These are phyloP conservation scores for Lynx canadensis DNA, from an alignment of 2,113 vertebrate species.

Conservation along the genomic window DNA sequence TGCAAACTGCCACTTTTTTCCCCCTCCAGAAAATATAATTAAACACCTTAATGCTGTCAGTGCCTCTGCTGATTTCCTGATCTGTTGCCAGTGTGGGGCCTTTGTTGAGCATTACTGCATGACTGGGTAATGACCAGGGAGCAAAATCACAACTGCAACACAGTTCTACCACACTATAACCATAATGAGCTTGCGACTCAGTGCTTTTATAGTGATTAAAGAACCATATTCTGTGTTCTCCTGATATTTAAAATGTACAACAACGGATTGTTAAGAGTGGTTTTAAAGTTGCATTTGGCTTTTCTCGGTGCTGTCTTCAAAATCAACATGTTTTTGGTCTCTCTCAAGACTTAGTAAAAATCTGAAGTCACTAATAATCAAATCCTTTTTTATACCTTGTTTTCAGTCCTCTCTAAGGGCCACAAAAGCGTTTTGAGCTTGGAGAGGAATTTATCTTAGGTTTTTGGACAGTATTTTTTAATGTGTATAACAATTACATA, in stretches of 20 bases:
- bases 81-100: background rate
- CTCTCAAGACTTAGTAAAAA: slow-evolving; percentile 8
- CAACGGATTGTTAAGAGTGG: background rate
- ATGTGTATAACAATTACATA: background rate
- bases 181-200: background rate
- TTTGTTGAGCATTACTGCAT: background rate
- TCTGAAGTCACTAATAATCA: background rate
- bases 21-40: slow-evolving; percentile 60
- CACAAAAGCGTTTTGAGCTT: background rate
- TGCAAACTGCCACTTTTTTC: background rate
- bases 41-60: slow-evolving; percentile 34
- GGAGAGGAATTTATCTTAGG: background rate
- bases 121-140: background rate
- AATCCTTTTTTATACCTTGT: background rate
- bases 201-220: background rate
- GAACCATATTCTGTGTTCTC: background rate
- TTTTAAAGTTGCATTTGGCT: slow-evolving; percentile 17
- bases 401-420: background rate
- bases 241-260: background rate
- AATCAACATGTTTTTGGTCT: slow-evolving; percentile 9
- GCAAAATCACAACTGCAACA: background rate
- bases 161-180: background rate
- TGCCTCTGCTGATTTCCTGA: background rate
- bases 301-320: slow-evolving; percentile 16
- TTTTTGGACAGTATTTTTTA: background rate